Evolutionary conservation across 2,113 vertebrate species (phyloP).

Genomic region (Myotis lucifugus): DNA sequence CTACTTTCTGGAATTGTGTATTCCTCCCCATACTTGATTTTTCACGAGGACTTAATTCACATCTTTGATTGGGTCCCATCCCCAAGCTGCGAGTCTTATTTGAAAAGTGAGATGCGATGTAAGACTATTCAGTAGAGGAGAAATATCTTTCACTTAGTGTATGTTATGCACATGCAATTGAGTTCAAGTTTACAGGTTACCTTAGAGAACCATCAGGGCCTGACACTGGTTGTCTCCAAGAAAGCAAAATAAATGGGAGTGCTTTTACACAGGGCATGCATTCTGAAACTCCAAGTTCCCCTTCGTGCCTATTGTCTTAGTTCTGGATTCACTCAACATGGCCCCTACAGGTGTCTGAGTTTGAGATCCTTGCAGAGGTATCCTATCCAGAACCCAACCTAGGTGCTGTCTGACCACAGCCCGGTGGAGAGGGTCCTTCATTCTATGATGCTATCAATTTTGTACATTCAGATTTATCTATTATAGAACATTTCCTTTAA

Average conservation of each 20-base stretch:
- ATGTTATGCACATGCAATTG: background rate
- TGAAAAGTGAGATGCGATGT: background rate
- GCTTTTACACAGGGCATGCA: background rate
- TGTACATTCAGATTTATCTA: background rate
- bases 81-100: background rate
- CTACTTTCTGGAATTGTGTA: background rate
- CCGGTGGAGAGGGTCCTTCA: background rate
- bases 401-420: background rate
- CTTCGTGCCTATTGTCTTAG: background rate
- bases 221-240: background rate
- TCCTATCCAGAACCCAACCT: background rate
- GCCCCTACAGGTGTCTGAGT: background rate
- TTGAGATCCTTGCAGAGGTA: background rate
- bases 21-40: background rate
- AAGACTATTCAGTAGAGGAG: background rate
- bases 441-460: background rate
- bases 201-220: background rate
- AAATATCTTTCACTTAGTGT: background rate
- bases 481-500: background rate
- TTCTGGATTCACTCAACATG: background rate
- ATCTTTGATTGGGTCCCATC: background rate
- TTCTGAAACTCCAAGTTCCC: background rate
- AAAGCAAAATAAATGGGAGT: conserved; percentile 17
- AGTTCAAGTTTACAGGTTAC: background rate
- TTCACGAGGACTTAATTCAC: background rate